A percentile compares a stretch with the other conserved stretches of the same genome.
Conservation (phyloP, 1,140 invertebrate genomes). For the Reticulitermes speratus region DNA sequence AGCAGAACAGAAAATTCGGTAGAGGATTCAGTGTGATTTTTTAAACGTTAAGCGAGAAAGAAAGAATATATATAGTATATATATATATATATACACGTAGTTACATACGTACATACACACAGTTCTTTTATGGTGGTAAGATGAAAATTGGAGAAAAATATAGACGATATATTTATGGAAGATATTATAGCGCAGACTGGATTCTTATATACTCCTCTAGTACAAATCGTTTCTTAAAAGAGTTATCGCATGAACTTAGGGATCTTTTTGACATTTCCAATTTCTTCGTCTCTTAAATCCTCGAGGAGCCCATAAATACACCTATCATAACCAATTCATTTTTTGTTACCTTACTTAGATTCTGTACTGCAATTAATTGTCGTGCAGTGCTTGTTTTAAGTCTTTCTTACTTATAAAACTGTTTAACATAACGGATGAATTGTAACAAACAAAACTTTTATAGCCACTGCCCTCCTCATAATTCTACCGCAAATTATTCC, state of each 20-base stretch:
- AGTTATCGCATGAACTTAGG: background rate
- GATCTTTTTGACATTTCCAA: background rate
- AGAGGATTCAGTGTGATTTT: background rate
- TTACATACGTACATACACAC: background rate
- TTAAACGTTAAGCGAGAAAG: background rate
- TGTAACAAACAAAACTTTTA: no score
- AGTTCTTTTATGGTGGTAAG: background rate
- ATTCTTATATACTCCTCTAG: background rate
- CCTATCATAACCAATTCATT: no score
- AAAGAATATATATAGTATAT: no score
- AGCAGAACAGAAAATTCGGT: slow-evolving; percentile 1
- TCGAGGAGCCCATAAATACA: no score
- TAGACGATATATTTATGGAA: background rate
- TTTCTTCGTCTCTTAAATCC: background rate
- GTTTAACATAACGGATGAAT: no score
- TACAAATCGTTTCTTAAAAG: background rate
- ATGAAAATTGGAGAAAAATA: background rate
- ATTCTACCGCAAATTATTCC: no score
- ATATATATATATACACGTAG: background rate
- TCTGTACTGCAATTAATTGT: no score
- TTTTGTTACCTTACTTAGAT: no score
- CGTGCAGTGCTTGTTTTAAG: no score
- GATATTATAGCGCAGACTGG: background rate
- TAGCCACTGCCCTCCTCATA: no score
- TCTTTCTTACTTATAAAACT: no score